Evolutionary conservation across 37 sponge, comb jelly and placozoan genomes (phyloP).

Genomic region (Eunapius fragilis): DNA sequence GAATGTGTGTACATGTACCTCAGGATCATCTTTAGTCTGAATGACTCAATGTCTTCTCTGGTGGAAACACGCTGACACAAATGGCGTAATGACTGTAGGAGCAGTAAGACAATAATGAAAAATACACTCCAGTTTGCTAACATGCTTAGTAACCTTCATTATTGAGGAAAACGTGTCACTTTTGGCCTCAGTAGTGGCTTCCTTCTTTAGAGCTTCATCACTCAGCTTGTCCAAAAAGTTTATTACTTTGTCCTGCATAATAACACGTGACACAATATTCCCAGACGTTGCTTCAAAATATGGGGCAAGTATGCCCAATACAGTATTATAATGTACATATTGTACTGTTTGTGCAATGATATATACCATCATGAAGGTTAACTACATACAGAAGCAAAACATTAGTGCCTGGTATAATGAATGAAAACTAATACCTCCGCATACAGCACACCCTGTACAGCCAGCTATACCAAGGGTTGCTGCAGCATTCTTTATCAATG

Average conservation of each 20-base stretch:
- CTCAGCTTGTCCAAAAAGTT: constrained; percentile 76
- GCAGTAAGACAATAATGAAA: not conserved
- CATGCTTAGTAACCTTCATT: constrained; percentile 69
- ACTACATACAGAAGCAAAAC: too few relatives aligned
- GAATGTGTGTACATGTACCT: constrained; percentile 52
- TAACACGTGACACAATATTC: not conserved
- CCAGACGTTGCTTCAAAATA: not conserved
- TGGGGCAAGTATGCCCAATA: not conserved
- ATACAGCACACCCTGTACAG: too few relatives aligned
- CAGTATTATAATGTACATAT: too few relatives aligned
- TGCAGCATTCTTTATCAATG: too few relatives aligned
- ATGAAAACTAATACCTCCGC: too few relatives aligned
- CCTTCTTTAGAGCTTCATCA: constrained; percentile 92
- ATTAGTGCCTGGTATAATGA: too few relatives aligned
- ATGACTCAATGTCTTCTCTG: constrained; percentile 66
- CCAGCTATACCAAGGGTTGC: too few relatives aligned
- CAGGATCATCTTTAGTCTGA: constrained; percentile 88
- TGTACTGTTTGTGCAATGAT: too few relatives aligned
- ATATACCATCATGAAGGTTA: too few relatives aligned
- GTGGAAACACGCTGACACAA: constrained; percentile 53
- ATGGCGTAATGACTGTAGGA: constrained; percentile 59
- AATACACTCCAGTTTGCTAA: too few relatives aligned
- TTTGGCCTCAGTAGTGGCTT: constrained; percentile 78
- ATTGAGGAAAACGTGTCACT: constrained; percentile 85
- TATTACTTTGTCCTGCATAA: constrained; percentile 58